Base-by-base conservation (phyloP, 2,797 vertebrate genomes). In the Gallinago solitaria region DNA sequence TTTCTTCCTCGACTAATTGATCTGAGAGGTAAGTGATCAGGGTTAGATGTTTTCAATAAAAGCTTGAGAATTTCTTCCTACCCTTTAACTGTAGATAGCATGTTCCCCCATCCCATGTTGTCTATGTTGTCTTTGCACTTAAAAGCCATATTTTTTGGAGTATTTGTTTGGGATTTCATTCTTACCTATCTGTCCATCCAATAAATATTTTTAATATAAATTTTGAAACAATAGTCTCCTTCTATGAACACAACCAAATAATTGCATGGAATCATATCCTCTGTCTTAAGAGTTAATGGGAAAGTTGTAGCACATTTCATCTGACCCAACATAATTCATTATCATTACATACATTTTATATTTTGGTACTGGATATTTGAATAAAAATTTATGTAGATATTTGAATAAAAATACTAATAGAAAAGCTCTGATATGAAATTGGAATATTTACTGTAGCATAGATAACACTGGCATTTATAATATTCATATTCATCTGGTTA, bases 111-210 rank as follows among this genome's bases (percentile, higher is more conserved):
- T 30, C 2, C 0, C 4, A 3, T 23, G 16, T 65, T 60, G 7
- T 83, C 37, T 53, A 2, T 35, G 1, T 19, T 80, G 3, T 64
- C 18, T 65, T 83, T 39, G 5, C 5, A 43, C 6, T 70, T 83
- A 35, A 80, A 33, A 19, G 14, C 2, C 37, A 5, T 11, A 15
- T 28, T 35, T 35, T 54, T 90, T 88, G 7, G 10, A 68, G 7
- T 23, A 16, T 12, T 73, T 63, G 2, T 16, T 15, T 37, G 3
- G 2, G 0, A 0, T 6, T 28, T 63, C 47, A 75, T 65, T 20
- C 5, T 53, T 30, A 47, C 0, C 1, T 54, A 14, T 54, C 3
- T 54, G 4, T 43, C 85, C 5, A 67, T 60, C 9, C 2, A 2
- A 56, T 56, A 73, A 60, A 43, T 50, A 70, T 25, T 59, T 30